Evolutionary conservation across 2,113 vertebrate genomes (phyloP), one percentile per base, ranked within the genome.

Genomic region (human (Homo sapiens)): DNA sequence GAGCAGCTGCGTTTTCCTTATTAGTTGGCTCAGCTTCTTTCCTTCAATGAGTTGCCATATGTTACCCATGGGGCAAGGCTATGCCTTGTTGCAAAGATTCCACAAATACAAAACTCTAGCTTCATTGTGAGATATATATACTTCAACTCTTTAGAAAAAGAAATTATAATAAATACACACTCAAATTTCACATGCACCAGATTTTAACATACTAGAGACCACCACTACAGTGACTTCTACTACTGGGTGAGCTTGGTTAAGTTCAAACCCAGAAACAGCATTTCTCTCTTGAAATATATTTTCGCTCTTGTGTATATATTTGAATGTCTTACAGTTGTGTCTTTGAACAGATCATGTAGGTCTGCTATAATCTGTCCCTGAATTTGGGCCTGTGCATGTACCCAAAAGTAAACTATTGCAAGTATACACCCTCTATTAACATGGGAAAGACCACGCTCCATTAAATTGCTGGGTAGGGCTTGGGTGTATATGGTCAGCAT

Each of bases 151-250:
- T 83, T 66, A 22, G 45, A 64, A 90, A 78, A 96, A 82, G 66
- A 88, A 96, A 81, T 79, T 35, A 12, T 80, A 64, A 90, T 86
- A 85, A 97, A 84, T 84, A 90, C 38, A 72, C 1, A 3, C 64
- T 95, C 55, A 83, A 52, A 45, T 88, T 94, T 95, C 84, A 93
- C 93, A 45, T 11, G 50, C 43, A 59, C 45, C 64, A 72, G 89
- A 84, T 92, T 94, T 66, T 80, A 76, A 43, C 40, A 27, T 66
- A 25, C 76, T 45, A 48, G 57, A 89, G 64, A 90, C 52, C 90
- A 84, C 88, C 50, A 27, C 57, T 52, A 6, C 64, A 4, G 45
- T 12, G 73, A 75, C 50, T 86, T 43, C 32, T 43, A 23, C 35
- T 40, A 35, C 43, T n/a, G n/a, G 23, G 20, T 27, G 70, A 94